Conservation (phyloP, 2,113 vertebrate genomes). For the Rhodinocichla rosea region DNA sequence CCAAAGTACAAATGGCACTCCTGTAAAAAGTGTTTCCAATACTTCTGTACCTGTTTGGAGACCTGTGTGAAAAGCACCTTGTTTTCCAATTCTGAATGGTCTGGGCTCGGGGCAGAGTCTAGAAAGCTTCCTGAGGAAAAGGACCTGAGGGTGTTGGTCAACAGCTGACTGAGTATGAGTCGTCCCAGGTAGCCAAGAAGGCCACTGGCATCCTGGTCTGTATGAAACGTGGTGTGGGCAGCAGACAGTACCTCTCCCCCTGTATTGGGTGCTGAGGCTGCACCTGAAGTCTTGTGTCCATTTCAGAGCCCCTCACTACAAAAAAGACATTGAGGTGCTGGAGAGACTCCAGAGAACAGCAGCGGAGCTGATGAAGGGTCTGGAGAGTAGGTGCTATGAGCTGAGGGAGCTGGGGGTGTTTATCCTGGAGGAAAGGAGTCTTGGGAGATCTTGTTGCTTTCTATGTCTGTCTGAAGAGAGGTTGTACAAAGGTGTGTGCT, state of each 20-base stretch:
- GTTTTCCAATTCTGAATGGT: neutral
- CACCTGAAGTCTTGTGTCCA: neutral
- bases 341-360: neutral
- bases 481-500: neutral
- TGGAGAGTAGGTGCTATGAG: neutral
- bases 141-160: neutral
- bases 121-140: neutral
- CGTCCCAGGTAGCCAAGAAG: neutral
- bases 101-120: neutral
- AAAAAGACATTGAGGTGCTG: neutral
- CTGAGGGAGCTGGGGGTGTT: neutral
- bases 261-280: neutral
- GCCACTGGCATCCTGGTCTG: neutral
- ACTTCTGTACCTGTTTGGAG: neutral
- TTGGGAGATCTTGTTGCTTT: neutral
- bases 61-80: neutral
- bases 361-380: rapidly evolving
- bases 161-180: neutral
- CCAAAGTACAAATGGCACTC: neutral
- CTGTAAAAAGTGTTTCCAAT: neutral
- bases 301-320: neutral
- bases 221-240: no score
- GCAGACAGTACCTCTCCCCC: neutral
- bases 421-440: neutral
- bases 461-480: neutral